Evolutionary conservation across 2,113 vertebrate species (phyloP), one percentile per base, ranked within the genome.

Genomic region (Petroica traversi): DNA sequence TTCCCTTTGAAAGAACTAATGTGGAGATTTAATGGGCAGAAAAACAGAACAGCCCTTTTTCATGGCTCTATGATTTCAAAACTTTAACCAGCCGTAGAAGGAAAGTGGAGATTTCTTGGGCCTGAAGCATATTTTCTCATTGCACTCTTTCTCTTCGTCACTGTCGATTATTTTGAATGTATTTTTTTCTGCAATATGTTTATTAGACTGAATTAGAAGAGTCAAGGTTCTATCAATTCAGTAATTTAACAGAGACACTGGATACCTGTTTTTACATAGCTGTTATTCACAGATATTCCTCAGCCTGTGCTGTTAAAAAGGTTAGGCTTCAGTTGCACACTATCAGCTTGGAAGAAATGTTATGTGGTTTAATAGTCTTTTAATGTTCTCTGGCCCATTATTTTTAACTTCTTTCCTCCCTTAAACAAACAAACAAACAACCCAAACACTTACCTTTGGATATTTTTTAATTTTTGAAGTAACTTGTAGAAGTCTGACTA

Each of bases 1-100:
- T 96, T 94, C 88, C 59, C n/a, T 94, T 95, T 93, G 76, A 96
- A 96, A 87, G 81, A 86, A 62, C 46, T 87, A 87, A 85, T 1
- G 12, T 64, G 41, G 38, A 93, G 67, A 94, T 94, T 96, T 96
- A 43, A 83, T 64, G 91, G 89, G 24, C 71, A 83, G 93, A 87
- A 92, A 93, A 90, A 89, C 31, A 64, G 38, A 91, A 76, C 28
- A 20, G 24, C 28, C 58, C 77, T 96, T 59, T 59, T 93, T 85
- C 28, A 19, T 36, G 64, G 26, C 20, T 94, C 81, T 43, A 45
- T 49, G 26, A n/a, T 58, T 54, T 67, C 79, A 85, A 46, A 8
- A 6, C 76, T 96, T 82, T 57, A 54, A 79, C 8, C 81, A 89
- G 36, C 11, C 18, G 73, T 45, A 76, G 33, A 75, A 46, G 11